These are phyloP conservation scores for Drosophila emarginata DNA, from an alignment of 2,888 invertebrate species.

Conservation along the genomic window DNA sequence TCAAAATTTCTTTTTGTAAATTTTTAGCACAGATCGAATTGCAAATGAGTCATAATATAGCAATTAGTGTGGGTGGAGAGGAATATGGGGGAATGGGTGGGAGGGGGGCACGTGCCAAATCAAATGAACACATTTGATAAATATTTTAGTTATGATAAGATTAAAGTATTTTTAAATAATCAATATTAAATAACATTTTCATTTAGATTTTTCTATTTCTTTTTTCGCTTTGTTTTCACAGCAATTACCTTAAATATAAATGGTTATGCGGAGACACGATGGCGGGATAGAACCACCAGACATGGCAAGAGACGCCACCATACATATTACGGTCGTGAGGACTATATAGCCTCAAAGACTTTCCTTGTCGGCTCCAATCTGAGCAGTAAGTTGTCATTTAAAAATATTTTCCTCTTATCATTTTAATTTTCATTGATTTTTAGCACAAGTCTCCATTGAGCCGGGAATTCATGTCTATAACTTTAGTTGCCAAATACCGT, in stretches of 20 bases:
- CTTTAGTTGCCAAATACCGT: slow-evolving; percentile 83
- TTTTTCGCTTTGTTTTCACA: slow-evolving; percentile 15
- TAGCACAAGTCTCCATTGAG: slow-evolving; percentile 72
- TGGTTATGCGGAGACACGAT: slow-evolving; percentile 67
- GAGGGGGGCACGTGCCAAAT: slow-evolving; percentile 34
- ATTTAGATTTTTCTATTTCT: slow-evolving; percentile 9
- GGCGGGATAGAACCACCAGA: slow-evolving; percentile 41
- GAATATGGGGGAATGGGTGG: not conserved
- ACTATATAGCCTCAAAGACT: slow-evolving; percentile 82
- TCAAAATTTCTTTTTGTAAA: slow-evolving; percentile 35
- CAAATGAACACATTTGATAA: slow-evolving; percentile 26
- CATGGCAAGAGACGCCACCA: slow-evolving; percentile 11
- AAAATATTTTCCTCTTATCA: slow-evolving; percentile 42
- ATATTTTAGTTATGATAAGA: slow-evolving; percentile 33
- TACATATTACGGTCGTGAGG: slow-evolving; percentile 61
- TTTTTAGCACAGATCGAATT: slow-evolving; percentile 25
- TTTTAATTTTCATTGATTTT: not conserved
- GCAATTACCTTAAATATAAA: slow-evolving; percentile 60
- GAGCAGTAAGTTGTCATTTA: slow-evolving; percentile 42
- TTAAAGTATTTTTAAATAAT: slow-evolving; percentile 36
- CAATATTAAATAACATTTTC: slow-evolving; percentile 14
- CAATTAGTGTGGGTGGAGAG: not conserved
- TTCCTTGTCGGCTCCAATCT: slow-evolving; percentile 83
- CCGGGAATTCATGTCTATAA: slow-evolving; percentile 83
- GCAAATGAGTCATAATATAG: slow-evolving; percentile 36